These are phyloP conservation scores for Cephus pygmeus DNA, from an alignment of 2,888 invertebrate species.

Conservation along the genomic window DNA sequence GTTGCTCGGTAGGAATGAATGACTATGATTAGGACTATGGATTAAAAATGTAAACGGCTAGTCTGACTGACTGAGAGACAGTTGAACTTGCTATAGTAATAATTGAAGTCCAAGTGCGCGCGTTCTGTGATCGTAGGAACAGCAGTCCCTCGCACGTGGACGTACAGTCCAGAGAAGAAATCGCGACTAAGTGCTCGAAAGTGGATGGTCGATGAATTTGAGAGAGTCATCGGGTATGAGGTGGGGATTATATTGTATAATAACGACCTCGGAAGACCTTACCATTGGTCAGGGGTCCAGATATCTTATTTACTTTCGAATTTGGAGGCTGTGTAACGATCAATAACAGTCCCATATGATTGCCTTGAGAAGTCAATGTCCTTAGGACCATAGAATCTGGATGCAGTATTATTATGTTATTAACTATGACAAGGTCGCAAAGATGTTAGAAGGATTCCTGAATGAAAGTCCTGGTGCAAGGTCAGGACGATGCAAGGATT, in stretches of 20 bases:
- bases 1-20: not conserved
- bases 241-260: constrained; percentile 32
- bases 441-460: not conserved
- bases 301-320: constrained; percentile 23
- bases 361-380: constrained; percentile 4
- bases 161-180: constrained; percentile 26
- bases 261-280: constrained; percentile 29
- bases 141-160: not conserved
- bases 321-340: constrained; percentile 10
- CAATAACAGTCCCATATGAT: not conserved
- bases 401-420: not conserved
- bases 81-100: not conserved
- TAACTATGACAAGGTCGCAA: not conserved
- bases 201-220: constrained; percentile 23
- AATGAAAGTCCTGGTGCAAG: not conserved
- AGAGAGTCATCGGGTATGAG: constrained; percentile 15
- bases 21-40: not conserved
- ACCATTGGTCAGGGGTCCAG: constrained; percentile 27
- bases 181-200: constrained; percentile 38
- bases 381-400: not conserved
- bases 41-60: not conserved
- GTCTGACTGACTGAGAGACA: not conserved
- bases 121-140: not conserved
- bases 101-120: not conserved
- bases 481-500: not conserved